Evolutionary conservation across 2,113 vertebrate species (phyloP), one percentile per base, ranked within the genome.

Genomic region (Lichenostomus cassidix): DNA sequence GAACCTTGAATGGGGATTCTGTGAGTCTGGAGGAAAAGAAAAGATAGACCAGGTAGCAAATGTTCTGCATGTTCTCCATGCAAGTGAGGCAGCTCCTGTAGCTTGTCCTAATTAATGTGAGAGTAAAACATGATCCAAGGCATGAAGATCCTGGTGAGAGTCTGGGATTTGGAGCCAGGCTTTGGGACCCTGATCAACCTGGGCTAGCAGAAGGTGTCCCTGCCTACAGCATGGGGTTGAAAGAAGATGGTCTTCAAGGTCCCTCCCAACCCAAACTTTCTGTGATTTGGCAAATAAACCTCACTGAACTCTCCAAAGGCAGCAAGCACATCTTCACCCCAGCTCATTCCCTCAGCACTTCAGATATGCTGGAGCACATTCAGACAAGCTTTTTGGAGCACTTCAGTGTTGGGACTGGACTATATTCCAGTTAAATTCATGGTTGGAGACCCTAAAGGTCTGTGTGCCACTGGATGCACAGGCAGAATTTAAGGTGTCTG

Each of bases 1-100:
- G 97, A 50, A 99, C 99, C 96, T 99, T 99, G 94, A 99, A 99
- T 42, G 98, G 97, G 37, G 98, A 98, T 25, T 99, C 98, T 3
- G 96, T 95, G n/a, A 99, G 96, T 7, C 99, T 99, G 81, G 14
- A 49, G 58, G 69, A 63, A 11, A 85, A 33, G 37, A 94, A 49
- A 83, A 84, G 29, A 83, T 0, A 69, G 41, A 55, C 2, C 27
- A 78, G n/a, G 47, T 39, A 17, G 68, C 5, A 65, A 35, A 21
- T 1, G 2, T 39, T 63, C 17, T 20, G 29, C 83, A 37, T 23
- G 53, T 6, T 35, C 64, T 29, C 59, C 56, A 10, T 9, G 14
- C 31, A n/a, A 3, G 8, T 5, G 27, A 21, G 33, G 60, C 9
- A 10, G 76, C 37, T 73, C 2, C 16, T 15, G 42, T 49, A 79